A percentile compares a stretch with the other conserved stretches of the same genome.
These are phyloP conservation scores for Danaus chrysippus DNA, from an alignment of 2,888 invertebrate genomes.

Conservation along the genomic window DNA sequence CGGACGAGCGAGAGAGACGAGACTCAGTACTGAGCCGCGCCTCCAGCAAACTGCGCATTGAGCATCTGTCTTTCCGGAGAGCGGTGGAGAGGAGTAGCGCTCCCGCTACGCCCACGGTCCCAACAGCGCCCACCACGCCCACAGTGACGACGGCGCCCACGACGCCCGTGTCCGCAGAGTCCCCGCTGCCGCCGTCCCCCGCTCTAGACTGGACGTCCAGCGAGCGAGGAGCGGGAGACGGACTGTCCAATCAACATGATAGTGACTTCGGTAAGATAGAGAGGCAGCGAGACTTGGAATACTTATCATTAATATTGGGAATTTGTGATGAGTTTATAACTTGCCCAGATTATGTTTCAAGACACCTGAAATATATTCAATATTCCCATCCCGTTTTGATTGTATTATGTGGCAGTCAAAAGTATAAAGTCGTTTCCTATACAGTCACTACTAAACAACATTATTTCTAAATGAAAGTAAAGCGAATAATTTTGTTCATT, in stretches of 20 bases:
- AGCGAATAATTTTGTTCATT: constrained; percentile 28
- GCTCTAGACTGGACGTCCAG: constrained; percentile 81
- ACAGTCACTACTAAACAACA: too few species aligned
- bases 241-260: constrained; percentile 91
- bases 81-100: constrained; percentile 56
- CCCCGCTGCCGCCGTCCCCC: constrained; percentile 49
- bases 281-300: neutral
- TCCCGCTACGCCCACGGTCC: constrained; percentile 53
- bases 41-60: constrained; percentile 68
- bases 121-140: constrained; percentile 55
- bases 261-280: constrained; percentile 85
- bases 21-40: constrained; percentile 72
- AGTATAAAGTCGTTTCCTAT: too few species aligned
- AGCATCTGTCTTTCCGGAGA: constrained; percentile 64
- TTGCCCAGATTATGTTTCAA: too few species aligned
- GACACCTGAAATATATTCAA: too few species aligned
- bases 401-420: too few species aligned
- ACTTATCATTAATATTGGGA: too few species aligned
- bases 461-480: neutral
- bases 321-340: too few species aligned
- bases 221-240: constrained; percentile 88
- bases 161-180: constrained; percentile 52
- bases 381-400: too few species aligned
- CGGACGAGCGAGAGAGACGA: constrained; percentile 62
- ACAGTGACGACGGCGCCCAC: constrained; percentile 52